phyloP scores from a whole-genome alignment of 2,113 vertebrate species.

The Melozone crissalis region DNA sequence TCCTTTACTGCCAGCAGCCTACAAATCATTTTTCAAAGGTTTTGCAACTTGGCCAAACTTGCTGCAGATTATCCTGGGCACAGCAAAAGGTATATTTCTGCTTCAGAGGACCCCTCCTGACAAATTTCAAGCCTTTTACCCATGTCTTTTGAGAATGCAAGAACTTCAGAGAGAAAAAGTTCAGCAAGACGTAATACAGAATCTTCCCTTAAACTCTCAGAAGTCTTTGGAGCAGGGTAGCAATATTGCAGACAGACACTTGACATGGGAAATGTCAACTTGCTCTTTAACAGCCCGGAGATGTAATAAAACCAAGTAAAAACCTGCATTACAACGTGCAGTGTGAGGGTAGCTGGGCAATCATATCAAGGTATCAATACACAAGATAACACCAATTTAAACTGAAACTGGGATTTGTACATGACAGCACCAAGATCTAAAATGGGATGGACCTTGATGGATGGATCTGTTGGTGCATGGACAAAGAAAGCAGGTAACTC shows the following conservation, averaged over 20 bases:
- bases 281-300: background rate
- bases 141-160: background rate
- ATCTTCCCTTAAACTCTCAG: background rate
- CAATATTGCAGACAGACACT: background rate
- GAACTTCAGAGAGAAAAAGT: background rate
- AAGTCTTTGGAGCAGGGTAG: background rate
- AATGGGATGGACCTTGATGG: background rate
- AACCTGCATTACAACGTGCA: background rate
- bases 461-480: background rate
- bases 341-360: background rate
- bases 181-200: background rate
- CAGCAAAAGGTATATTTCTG: background rate
- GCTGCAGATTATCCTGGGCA: background rate
- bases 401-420: background rate
- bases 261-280: background rate
- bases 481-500: background rate
- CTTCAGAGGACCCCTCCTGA: background rate
- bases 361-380: background rate
- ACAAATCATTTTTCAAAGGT: background rate
- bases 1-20: background rate
- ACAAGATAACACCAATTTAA: background rate
- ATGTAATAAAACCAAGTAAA: background rate
- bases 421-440: rapidly evolving
- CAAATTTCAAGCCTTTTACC: background rate
- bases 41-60: background rate